Evolutionary conservation across 2,113 vertebrate species (phyloP), one percentile per base, ranked within the genome.

Genomic region (Trochalopteron elliotii): DNA sequence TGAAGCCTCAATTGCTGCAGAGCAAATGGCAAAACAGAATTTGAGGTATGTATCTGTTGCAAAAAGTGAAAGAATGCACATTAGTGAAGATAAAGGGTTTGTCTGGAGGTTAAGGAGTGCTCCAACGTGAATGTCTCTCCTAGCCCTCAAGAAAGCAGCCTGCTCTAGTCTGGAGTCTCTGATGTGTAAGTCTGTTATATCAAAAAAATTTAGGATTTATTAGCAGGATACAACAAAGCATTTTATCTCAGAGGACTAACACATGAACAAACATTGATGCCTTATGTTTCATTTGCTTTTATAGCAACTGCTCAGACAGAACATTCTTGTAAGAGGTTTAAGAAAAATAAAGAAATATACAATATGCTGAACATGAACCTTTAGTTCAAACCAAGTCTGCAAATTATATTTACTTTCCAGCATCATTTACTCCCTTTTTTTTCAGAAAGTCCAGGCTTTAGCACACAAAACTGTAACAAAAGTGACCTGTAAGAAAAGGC

Each of bases 21-120:
- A 96, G 83, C 85, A 95, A 27, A 63, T 19, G 85, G 86, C 71
- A 83, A 92, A 87, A 83, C 64, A 89, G 90, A 93, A 88, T 83
- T 15, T 72, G 42, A 53, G 59, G 6, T 72, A 82, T 92, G 6
- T 72, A 80, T 94, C 78, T 81, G 56, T 56, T 69, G 77, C 49
- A 67, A 82, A 71, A 83, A 61, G 39, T 40, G 67, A 90, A 91
- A 94, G 69, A 88, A 86, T 28, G 24, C 35, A 55, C 22, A 22
- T 88, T 76, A 79, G 23, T 57, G 53, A 88, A 93, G 55, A 95
- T 59, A 92, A 92, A 89, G 30, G 72, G 64, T 35, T 92, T 96
- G 55, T 85, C 45, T 87, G 64, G 59, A 86, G 82, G 72, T 93
- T 79, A 60, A 86, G 69, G 57, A 72, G 21, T 15, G 44, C 16